phyloP scores from a whole-genome alignment of 2,888 invertebrate genomes.

The Neocrepidodera transversa region DNA sequence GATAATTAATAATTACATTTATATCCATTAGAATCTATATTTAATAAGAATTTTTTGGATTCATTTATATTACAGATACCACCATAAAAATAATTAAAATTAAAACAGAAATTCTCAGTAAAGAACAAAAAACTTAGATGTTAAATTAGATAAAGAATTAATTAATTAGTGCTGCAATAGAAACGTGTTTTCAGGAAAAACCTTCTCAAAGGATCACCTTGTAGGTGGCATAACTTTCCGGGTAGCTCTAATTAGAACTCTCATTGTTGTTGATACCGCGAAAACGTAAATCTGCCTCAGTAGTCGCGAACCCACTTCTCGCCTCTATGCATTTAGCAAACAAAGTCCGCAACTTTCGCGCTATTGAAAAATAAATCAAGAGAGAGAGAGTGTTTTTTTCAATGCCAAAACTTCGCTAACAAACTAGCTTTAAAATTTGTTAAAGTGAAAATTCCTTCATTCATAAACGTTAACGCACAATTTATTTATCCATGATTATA shows the following conservation, averaged over 20 bases:
- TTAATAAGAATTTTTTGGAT: too few species aligned
- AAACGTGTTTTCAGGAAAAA: too few species aligned
- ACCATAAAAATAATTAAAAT: too few species aligned
- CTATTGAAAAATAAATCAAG: constrained; percentile 38
- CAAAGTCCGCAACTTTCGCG: constrained; percentile 26
- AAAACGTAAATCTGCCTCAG: constrained; percentile 11
- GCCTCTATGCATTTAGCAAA: constrained; percentile 11
- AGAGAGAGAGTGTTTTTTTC: constrained; percentile 36
- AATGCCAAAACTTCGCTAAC: constrained; percentile 35
- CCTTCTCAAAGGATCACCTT: not conserved
- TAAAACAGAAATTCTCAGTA: too few species aligned
- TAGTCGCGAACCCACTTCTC: not conserved
- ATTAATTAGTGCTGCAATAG: too few species aligned
- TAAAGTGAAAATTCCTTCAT: constrained; percentile 39
- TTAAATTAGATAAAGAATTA: too few species aligned
- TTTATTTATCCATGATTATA: too few species aligned
- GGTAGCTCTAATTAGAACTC: constrained; percentile 1
- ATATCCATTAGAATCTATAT: too few species aligned
- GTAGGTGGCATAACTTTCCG: constrained; percentile 1
- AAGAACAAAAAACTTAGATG: too few species aligned
- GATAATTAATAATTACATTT: too few species aligned
- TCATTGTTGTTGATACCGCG: constrained; percentile 5
- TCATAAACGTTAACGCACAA: constrained; percentile 34
- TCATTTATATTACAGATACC: too few species aligned
- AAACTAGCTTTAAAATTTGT: constrained; percentile 39